Evolutionary conservation across 2,888 invertebrate genomes (phyloP), one percentile per base, ranked within the genome.

Genomic region (Morpho achilles): DNA sequence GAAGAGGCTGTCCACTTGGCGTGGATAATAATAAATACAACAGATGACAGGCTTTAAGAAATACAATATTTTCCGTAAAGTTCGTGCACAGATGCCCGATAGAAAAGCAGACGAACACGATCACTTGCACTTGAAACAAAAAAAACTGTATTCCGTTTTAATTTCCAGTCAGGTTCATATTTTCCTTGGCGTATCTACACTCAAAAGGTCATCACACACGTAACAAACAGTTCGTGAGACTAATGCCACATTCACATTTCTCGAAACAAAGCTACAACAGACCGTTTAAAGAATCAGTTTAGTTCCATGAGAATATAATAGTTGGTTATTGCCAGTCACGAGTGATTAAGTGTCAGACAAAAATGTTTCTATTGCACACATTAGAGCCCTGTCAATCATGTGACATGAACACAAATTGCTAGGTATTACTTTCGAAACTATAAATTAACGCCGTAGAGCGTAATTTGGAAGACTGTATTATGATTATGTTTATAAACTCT

Each of bases 61-160:
- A 48, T 59, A 45, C 47, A 45, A 47, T 51, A 52, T 53, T 65
- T 62, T 54, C 53, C 58, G 55, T 54, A 47, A 58, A 55, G 61
- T 79, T 87, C 86, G 84, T 87, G 87, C 78, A 70, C 74, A 72
- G 81, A 86, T 85, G 76, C 69, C 74, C 73, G 83, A 86, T 87
- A 83, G 75, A 80, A 80, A 74, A 73, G 77, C 73, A 80, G 81
- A 79, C 75, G 79, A 77, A 77, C 86, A 84, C 82, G 82, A 82
- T 79, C 77, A 77, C 71, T 73, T 69, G 71, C 66, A 69, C 5
- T 70, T 76, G 67, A 70, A 76, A 16, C 16, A 16, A 79, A 77
- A 74, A 80, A 74, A 76, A 71, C 73, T 68, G 69, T 64, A 69
- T 71, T 73, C 73, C 70, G 65, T 70, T 73, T 73, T 75, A 73